Percentiles rank a stretch among this genome's conserved stretches.
Conservation (phyloP, 2,113 vertebrate genomes). For the Grantiella picta region DNA sequence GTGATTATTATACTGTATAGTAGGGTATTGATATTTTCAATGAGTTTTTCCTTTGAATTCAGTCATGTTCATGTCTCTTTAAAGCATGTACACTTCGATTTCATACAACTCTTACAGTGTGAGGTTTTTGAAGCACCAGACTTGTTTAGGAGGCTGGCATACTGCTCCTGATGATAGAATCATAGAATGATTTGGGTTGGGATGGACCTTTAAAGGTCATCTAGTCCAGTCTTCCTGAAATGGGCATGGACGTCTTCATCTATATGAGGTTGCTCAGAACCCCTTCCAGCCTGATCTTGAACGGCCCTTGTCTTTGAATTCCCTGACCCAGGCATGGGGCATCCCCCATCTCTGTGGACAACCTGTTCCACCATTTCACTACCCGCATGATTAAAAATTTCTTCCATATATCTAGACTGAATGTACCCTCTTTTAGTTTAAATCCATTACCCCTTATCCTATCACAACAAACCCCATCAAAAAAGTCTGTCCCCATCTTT, state of each 20-base stretch:
- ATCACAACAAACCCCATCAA: neutral
- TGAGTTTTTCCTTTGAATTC: neutral
- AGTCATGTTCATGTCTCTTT: neutral
- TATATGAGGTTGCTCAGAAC: neutral
- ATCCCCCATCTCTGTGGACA: neutral
- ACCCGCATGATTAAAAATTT: neutral
- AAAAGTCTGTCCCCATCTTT: neutral
- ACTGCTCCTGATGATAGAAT: neutral
- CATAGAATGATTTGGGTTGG: neutral
- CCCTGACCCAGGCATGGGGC: too few relatives aligned
- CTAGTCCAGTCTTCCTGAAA: neutral
- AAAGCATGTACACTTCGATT: neutral
- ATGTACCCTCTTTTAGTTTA: neutral
- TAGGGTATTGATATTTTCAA: neutral
- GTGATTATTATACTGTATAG: neutral
- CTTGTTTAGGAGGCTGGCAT: neutral
- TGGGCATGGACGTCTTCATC: neutral
- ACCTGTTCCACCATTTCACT: neutral
- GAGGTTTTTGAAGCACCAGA: neutral
- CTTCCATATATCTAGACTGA: neutral
- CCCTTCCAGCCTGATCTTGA: neutral
- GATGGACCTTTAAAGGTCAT: neutral
- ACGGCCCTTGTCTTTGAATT: neutral
- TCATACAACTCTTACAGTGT: neutral
- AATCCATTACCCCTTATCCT: neutral